Evolutionary conservation across 2,797 vertebrate genomes (phyloP).

Genomic region (Selene dorsalis): DNA sequence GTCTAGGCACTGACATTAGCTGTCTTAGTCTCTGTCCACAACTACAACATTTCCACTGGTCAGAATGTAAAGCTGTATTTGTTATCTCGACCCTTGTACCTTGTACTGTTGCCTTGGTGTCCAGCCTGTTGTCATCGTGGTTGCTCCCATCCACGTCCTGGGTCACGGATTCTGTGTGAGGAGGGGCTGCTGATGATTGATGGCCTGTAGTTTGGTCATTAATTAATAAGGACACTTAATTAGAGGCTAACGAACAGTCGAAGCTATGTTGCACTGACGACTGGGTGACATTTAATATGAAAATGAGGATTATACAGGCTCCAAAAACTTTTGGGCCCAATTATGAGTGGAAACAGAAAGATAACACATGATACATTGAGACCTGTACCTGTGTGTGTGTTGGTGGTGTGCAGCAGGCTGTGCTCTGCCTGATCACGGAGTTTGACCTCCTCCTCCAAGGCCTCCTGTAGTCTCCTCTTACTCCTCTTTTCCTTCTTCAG

Average conservation of each 20-base stretch:
- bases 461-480: constrained; percentile 97
- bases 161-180: constrained; percentile 92
- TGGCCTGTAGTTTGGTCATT: constrained; percentile 79
- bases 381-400: constrained; percentile 73
- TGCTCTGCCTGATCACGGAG: constrained; percentile 95
- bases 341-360: constrained; percentile 33
- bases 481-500: constrained; percentile 97
- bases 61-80: constrained; percentile 78
- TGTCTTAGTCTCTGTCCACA: constrained; percentile 10
- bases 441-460: constrained; percentile 95
- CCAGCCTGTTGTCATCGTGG: constrained; percentile 78
- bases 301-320: constrained; percentile 49
- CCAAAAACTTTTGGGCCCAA: constrained; percentile 1
- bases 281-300: constrained; percentile 72
- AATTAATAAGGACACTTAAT: constrained; percentile 80
- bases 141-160: constrained; percentile 92
- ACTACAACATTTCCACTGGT: neutral
- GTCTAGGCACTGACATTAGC: constrained; percentile 42
- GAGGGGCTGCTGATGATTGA: constrained; percentile 87
- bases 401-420: constrained; percentile 88
- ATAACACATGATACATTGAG: neutral
- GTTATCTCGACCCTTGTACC: constrained; percentile 89
- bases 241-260: constrained; percentile 72
- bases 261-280: constrained; percentile 51
- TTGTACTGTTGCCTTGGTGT: constrained; percentile 93